These are phyloP conservation scores for Chelonus insularis DNA, from an alignment of 1,140 invertebrate species.

Conservation along the genomic window DNA sequence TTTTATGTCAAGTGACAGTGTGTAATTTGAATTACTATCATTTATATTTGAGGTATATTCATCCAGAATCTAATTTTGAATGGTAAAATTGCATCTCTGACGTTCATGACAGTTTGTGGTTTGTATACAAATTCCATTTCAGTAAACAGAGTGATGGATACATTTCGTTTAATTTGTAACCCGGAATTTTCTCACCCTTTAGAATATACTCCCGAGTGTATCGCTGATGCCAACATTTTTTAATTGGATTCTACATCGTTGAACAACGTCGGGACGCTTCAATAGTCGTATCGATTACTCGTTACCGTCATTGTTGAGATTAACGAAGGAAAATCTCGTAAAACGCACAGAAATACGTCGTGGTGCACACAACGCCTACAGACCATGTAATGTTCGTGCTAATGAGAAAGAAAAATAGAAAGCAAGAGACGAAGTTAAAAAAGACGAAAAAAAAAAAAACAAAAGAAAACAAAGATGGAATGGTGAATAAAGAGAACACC, in stretches of 20 bases:
- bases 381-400: neutral
- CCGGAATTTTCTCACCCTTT: neutral
- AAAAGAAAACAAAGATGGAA: neutral
- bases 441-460: neutral
- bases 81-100: too few species aligned
- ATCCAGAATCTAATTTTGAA: too few species aligned
- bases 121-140: too few species aligned
- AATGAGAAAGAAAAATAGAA: neutral
- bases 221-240: constrained; percentile 21
- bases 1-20: too few species aligned
- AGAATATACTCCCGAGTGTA: neutral
- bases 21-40: too few species aligned
- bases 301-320: constrained; percentile 2
- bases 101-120: too few species aligned
- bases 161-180: neutral
- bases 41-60: too few species aligned
- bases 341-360: neutral
- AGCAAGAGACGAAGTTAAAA: too few species aligned
- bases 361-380: neutral
- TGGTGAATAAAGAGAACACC: neutral
- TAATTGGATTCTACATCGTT: constrained; percentile 26
- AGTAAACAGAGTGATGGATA: too few species aligned
- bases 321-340: constrained; percentile 1
- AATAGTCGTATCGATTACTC: constrained; percentile 10
- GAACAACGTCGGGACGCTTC: constrained; percentile 11